phyloP scores from a whole-genome alignment of 2,888 invertebrate genomes.

The Neoaliturus tenellus region DNA sequence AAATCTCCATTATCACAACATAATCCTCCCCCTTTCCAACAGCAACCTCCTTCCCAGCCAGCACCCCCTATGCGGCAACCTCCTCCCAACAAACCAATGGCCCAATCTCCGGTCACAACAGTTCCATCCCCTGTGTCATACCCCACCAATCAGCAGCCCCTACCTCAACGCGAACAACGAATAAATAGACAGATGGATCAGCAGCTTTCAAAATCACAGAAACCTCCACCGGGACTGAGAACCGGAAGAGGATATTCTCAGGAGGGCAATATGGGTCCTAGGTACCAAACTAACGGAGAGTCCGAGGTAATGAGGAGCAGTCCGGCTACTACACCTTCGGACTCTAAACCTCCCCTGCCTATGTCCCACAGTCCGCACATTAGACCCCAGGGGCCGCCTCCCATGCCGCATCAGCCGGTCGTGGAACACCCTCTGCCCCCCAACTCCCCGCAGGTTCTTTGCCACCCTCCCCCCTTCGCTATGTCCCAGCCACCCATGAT shows the following conservation, averaged over 20 bases:
- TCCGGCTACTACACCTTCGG: conserved; percentile 32
- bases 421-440: conserved; percentile 23
- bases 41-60: conserved; percentile 63
- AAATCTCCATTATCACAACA: conserved; percentile 67
- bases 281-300: conserved; percentile 48
- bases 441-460: conserved; percentile 33
- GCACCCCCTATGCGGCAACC: conserved; percentile 61
- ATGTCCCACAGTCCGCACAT: conserved; percentile 36
- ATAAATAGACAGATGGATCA: conserved; percentile 42
- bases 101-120: conserved; percentile 33
- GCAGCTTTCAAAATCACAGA: conserved; percentile 34
- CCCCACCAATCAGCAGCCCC: conserved; percentile 36
- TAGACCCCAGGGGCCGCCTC: conserved; percentile 17
- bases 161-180: conserved; percentile 36
- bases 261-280: conserved; percentile 36
- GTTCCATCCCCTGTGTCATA: conserved; percentile 37
- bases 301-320: conserved; percentile 36
- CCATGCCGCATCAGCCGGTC: neutral
- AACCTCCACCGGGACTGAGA: conserved; percentile 24
- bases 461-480: conserved; percentile 39
- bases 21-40: conserved; percentile 68
- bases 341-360: conserved; percentile 30
- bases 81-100: conserved; percentile 29
- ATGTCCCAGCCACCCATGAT: conserved; percentile 24
- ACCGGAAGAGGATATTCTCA: conserved; percentile 14